Evolutionary conservation across 2,888 invertebrate genomes (phyloP).

Genomic region (Dicyrtoma fusca): DNA sequence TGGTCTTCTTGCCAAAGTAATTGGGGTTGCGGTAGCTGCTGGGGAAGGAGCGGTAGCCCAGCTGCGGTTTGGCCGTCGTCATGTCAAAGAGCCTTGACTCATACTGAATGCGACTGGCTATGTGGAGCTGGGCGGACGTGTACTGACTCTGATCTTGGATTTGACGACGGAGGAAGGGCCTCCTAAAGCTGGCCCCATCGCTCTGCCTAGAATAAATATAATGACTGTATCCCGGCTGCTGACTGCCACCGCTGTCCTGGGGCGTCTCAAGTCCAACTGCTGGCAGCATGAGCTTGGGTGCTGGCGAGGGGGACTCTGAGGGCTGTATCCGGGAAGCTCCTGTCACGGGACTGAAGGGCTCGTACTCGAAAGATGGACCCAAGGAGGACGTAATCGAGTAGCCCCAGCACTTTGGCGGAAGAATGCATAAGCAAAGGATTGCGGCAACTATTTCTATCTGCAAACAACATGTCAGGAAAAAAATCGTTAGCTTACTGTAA

Average conservation of each 20-base stretch:
- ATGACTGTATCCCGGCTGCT: neutral
- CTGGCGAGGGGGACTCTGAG: neutral
- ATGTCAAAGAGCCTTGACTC: conserved; percentile 1
- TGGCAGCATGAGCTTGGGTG: too few relatives aligned
- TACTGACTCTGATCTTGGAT: conserved; percentile 9
- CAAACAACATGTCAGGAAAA: too few relatives aligned
- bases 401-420: conserved; percentile 12
- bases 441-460: too few relatives aligned
- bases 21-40: conserved; percentile 35
- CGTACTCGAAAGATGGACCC: conserved; percentile 20
- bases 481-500: too few relatives aligned
- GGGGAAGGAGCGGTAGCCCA: conserved; percentile 10
- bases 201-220: conserved; percentile 2
- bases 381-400: conserved; percentile 28
- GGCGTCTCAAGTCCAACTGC: neutral
- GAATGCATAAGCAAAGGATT: neutral
- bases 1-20: conserved; percentile 18
- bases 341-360: conserved; percentile 8
- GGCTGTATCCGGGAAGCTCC: neutral
- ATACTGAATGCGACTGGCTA: conserved; percentile 22
- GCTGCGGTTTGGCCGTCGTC: conserved; percentile 18
- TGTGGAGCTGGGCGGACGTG: conserved; percentile 16
- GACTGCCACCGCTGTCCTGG: neutral
- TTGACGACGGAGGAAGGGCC: conserved; percentile 4
- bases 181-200: neutral